Conservation (phyloP, 2,113 vertebrate genomes). For the Amphiprion percula region DNA sequence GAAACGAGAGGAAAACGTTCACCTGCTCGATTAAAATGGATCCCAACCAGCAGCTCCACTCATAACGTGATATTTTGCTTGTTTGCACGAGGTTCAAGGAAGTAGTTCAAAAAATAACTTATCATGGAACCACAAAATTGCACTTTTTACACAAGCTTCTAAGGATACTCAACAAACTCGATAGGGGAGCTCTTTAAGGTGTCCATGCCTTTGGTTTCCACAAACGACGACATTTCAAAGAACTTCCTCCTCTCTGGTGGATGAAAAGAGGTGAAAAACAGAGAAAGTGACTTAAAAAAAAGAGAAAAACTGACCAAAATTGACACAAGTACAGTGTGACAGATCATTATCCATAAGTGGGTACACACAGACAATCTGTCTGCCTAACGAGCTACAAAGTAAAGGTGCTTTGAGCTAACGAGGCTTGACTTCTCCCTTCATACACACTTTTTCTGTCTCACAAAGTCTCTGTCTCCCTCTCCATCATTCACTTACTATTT, state of each 20-base stretch:
- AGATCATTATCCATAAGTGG: slow-evolving; percentile 25
- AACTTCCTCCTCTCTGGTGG: slow-evolving; percentile 87
- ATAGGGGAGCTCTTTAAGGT: slow-evolving; percentile 88
- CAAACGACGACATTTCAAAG: slow-evolving; percentile 94
- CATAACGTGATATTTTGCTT: too few species aligned
- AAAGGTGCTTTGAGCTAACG: slow-evolving; percentile 7
- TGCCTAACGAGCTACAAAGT: slow-evolving; percentile 17
- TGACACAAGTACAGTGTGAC: neutral
- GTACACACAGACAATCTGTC: slow-evolving; percentile 2
- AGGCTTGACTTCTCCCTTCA: neutral
- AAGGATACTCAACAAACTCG: slow-evolving; percentile 95
- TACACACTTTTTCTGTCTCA: neutral
- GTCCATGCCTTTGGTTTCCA: slow-evolving; percentile 94
- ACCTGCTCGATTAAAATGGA: too few species aligned
- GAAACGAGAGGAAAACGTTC: neutral
- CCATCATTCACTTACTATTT: slow-evolving; percentile 83
- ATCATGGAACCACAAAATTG: neutral
- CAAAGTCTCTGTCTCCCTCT: slow-evolving; percentile 4
- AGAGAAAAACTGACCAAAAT: too few species aligned
- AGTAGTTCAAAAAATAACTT: neutral
- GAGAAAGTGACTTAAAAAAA: neutral
- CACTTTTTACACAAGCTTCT: neutral
- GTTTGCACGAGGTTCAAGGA: too few species aligned
- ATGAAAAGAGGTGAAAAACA: neutral
- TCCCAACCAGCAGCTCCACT: too few species aligned